Base-by-base conservation (phyloP, 1,140 invertebrate species). In the Batillaria attramentaria region DNA sequence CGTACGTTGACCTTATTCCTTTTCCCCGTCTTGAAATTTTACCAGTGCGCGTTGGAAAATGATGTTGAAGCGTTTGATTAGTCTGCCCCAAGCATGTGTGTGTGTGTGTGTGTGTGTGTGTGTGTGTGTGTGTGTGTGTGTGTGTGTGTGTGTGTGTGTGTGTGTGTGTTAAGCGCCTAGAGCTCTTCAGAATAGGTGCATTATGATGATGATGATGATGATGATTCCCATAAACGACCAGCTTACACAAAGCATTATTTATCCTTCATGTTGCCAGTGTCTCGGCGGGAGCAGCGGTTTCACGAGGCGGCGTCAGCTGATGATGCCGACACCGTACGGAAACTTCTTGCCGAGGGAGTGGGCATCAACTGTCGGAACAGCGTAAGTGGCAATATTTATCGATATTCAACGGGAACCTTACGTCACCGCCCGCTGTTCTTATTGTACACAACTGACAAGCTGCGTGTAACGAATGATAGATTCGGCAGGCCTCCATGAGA, bases 291-390 rank as follows among this genome's bases (percentile, higher is more conserved):
- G 74, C 79, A 89, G 18, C 81, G 85, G n/a, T 82, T 91, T 20
- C 90, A 91, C 73, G 88, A 91, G 77, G 90, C 90, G 60, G 87
- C 89, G 65, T 87, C 89, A 72, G 88, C 88, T 79, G 91, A 91
- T 83, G 89, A 90, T 69, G 73, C 90, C 0, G 83, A 80, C 37
- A 80, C 81, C 28, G 85, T 87, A 35, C 86, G 86, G 69, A 83
- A 85, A 69, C 72, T 91, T 3, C 79, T 90, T 20, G 68, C 84
- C 39, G 86, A 84, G 31, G 86, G 86, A 77, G 87, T 91, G 10
- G 86, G 90, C 69, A 83, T 91, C 66, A 91, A 91, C 79, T 89
- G 86, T 60, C 88, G 86, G 80, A 91, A 89, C 77, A 87, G 90
- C 72, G 91, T 91, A 83, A 86, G 90, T 84, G 20, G 10, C 50